Evolutionary conservation across 2,888 invertebrate genomes (phyloP), one percentile per base, ranked within the genome.

Genomic region (Cremastobaeus sp.): DNA sequence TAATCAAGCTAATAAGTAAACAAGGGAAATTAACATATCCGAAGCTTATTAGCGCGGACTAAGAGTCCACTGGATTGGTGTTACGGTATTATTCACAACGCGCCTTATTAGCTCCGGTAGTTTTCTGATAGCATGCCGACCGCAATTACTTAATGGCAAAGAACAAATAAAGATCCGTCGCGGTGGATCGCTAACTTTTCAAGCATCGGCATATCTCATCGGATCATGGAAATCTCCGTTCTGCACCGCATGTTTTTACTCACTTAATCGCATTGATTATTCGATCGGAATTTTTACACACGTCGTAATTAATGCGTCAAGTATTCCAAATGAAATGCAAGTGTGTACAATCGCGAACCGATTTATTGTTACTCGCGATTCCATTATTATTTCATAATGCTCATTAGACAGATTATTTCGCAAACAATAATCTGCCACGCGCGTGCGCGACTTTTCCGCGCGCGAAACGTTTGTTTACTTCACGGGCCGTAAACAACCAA

Each of bases 141-240:
- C n/a, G n/a, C n/a, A n/a, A n/a, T n/a, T n/a, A n/a, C n/a, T 55
- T 48, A 47, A 18, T 45, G 12, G 28, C 3, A 35, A 35, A 50
- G 52, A 70, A 48, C 28, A 47, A 43, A 57, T 21, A 35, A 57
- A 50, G 60, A 73, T 66, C 37, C 25, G 50, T 43, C 54, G 55
- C 30, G 68, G 12, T 64, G 62, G 43, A 41, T 59, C 52, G 21
- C 35, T 57, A 59, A 65, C 37, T 73, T 68, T 60, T 62, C 62
- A 50, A 57, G 50, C 50, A 68, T 50, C 50, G n/a, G n/a, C 66
- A 50, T 54, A 39, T 32, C 32, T 54, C 52, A 74, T 74, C 59
- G 64, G 69, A 64, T 69, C 57, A 74, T 68, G 74, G 68, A 69
- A 69, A 74, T 69, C 60, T 74, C 65, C 74, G 37, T 64, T 69